Base-by-base conservation (phyloP, 2,797 vertebrate genomes). In the Potorous gilbertii region DNA sequence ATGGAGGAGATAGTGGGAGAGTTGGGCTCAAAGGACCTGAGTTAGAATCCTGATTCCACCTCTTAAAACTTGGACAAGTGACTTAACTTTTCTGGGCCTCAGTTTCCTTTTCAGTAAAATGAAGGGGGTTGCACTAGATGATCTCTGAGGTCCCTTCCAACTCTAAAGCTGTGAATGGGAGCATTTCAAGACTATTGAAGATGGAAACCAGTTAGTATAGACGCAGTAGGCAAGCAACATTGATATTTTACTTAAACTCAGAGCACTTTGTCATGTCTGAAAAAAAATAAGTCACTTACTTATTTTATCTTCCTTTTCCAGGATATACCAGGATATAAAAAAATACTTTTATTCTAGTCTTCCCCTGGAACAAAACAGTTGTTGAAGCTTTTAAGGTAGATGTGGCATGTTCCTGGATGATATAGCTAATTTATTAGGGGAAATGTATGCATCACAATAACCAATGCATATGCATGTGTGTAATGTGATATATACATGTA, bases 401-500 rank as follows among this genome's bases (percentile, higher is more conserved):
- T 62, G 0, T n/a, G 40, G 40, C 52, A 92, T 92, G 2, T 95
- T 93, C 52, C 92, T 90, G 1, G 13, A 66, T 93, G 87, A 92
- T 91, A 95, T 92, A 91, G 31, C 11, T 59, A 92, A 92, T 62
- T 57, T 95, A 62, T 57, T 95, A 10, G 34, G 4, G 31, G 91
- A 27, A 90, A 62, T 95, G 92, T 94, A 91, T 90, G 5, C 21
- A 96, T 89, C 57, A 10, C 11, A 93, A 93, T 93, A 92, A 93
- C 11, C 56, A 91, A 2, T 40, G 28, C 13, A 24, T 40, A 46
- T 81, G 66, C 6, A 1, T n/a, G 8, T 29, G 27, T 57, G 5
- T 55, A 14, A 27, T 31, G 14, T 40, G 66, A n/a, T 74, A 40
- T 40, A 40, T 40, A 9, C n/a, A 3, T 87, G 21, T 87, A 12